Conservation (phyloP, 2,113 vertebrate species). For the Mastomys natalensis region DNA sequence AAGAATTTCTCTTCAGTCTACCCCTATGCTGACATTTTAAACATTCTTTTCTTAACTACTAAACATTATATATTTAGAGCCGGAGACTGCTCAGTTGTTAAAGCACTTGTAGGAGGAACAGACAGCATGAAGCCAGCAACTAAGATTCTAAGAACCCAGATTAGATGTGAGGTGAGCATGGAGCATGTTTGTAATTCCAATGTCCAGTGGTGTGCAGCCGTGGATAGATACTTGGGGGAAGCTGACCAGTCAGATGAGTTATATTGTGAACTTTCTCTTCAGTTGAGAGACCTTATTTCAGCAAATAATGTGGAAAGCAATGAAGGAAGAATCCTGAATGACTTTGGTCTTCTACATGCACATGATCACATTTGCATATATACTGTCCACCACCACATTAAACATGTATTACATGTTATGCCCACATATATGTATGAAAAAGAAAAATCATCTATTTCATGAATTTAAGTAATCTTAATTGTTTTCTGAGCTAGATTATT, state of each 20-base stretch:
- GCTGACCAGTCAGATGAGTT: neutral
- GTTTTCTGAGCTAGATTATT: neutral
- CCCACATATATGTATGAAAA: neutral
- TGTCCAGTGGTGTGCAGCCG: no score
- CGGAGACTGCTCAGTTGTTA: neutral
- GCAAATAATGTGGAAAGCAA: neutral
- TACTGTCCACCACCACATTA: neutral
- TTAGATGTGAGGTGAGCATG: neutral
- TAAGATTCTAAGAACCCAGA: neutral
- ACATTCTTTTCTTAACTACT: neutral
- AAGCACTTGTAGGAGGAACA: neutral
- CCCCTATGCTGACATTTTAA: neutral
- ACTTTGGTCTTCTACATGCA: neutral
- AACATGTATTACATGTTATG: neutral
- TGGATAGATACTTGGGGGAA: neutral
- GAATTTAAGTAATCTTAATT: neutral
- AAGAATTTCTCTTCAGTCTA: neutral
- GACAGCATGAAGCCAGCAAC: no score
- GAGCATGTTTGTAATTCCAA: neutral
- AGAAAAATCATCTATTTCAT: neutral
- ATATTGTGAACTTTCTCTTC: neutral
- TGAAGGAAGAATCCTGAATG: neutral
- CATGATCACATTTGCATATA: neutral
- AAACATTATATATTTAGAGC: neutral
- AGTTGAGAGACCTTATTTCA: neutral